Percentiles rank a stretch among this genome's conserved stretches.
These are phyloP conservation scores for Pammene aurita DNA, from an alignment of 2,888 invertebrate genomes.

Conservation along the genomic window DNA sequence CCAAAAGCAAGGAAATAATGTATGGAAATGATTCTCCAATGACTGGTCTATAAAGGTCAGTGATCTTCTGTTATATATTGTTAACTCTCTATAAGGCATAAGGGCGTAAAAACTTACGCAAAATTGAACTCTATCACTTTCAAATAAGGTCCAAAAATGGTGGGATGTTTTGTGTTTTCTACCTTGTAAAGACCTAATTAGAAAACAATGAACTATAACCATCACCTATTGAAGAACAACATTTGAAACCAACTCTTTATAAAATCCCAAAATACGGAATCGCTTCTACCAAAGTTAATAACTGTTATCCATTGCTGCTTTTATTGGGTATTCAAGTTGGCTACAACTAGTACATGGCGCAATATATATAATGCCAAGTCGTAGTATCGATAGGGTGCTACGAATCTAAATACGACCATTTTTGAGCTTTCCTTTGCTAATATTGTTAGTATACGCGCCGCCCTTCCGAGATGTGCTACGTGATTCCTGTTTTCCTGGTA, in stretches of 20 bases:
- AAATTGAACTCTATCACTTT: no score
- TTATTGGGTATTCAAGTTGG: neutral
- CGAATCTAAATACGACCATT: neutral
- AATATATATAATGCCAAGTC: neutral
- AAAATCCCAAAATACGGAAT: no score
- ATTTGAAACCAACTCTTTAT: slow-evolving; percentile 17
- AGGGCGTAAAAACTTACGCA: no score
- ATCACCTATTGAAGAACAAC: slow-evolving; percentile 18
- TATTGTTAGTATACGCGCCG: slow-evolving; percentile 53
- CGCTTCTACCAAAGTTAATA: neutral
- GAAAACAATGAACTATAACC: slow-evolving; percentile 11
- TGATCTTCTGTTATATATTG: no score
- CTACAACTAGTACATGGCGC: neutral
- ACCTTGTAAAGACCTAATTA: neutral
- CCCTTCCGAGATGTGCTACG: slow-evolving; percentile 57
- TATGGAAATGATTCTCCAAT: no score
- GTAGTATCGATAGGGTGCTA: neutral
- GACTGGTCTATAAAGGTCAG: no score
- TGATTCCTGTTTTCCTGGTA: slow-evolving; percentile 57
- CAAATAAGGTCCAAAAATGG: no score
- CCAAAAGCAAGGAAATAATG: no score
- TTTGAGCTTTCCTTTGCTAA: slow-evolving; percentile 25
- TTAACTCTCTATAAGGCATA: no score
- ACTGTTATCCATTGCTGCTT: slow-evolving; percentile 2
- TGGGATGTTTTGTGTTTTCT: no score